Conservation (phyloP, 2,113 vertebrate species). For the Pyxicephalus adspersus region DNA sequence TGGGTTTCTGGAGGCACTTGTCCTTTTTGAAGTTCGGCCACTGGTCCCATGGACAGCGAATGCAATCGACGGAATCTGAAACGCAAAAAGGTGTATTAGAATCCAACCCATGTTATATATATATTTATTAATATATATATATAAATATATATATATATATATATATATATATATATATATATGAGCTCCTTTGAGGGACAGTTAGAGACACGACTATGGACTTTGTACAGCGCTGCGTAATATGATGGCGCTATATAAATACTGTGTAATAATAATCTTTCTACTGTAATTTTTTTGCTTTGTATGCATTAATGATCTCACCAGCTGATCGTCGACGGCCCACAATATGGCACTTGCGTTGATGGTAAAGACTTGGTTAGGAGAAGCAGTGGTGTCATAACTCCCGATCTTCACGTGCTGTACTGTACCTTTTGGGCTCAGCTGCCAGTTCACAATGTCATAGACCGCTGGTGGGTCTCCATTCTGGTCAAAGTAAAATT, state of each 20-base stretch:
- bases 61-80: constrained; percentile 61
- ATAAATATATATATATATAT: neutral
- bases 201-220: too few species aligned
- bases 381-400: constrained; percentile 5
- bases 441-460: too few species aligned
- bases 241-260: too few species aligned
- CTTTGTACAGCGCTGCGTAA: too few species aligned
- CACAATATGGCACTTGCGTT: constrained; percentile 29
- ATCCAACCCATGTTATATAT: neutral
- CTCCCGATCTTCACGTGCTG: constrained; percentile 15
- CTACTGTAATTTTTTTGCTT: neutral
- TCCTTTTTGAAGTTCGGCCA: constrained; percentile 60
- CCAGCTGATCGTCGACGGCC: neutral
- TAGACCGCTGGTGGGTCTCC: neutral
- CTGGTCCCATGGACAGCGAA: constrained; percentile 61
- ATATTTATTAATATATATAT: neutral
- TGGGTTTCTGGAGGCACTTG: constrained; percentile 58
- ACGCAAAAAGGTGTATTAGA: constrained; percentile 29
- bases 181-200: too few species aligned
- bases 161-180: neutral
- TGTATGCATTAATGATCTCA: neutral
- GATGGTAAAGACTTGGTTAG: constrained; percentile 7
- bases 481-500: constrained; percentile 28
- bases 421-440: neutral
- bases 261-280: too few species aligned